Conservation (phyloP, 2,113 vertebrate genomes). For the Melanerpes aurifrons region DNA sequence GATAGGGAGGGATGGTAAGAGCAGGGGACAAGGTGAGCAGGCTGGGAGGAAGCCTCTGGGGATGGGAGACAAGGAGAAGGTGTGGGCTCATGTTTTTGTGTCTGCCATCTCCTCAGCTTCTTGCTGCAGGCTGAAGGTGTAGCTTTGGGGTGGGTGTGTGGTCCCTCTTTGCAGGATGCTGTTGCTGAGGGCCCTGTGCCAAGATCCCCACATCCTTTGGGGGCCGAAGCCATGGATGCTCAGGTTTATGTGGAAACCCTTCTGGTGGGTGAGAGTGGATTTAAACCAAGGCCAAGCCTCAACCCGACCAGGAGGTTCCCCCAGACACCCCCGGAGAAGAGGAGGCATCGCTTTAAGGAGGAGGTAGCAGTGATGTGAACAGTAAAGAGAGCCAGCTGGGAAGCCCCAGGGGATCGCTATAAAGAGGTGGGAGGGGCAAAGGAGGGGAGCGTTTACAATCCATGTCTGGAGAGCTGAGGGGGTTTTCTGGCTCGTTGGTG, state of each 20-base stretch:
- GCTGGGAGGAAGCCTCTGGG: not conserved
- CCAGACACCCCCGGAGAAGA: not conserved
- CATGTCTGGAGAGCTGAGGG: not conserved
- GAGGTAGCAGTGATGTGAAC: not conserved
- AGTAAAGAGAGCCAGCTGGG: conserved; percentile 1
- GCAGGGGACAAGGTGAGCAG: fast-evolving
- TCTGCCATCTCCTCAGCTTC: not conserved
- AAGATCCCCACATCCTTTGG: fast-evolving
- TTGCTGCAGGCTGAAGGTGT: fast-evolving
- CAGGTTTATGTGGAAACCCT: not conserved
- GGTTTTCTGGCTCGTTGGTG: fast-evolving
- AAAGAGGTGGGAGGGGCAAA: not conserved
- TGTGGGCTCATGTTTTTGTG: fast-evolving
- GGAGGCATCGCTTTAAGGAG: not conserved
- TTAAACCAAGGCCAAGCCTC: not conserved
- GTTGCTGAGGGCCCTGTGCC: not conserved
- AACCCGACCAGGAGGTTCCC: not conserved
- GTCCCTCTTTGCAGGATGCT: not conserved
- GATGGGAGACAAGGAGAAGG: not conserved
- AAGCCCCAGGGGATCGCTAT: not conserved
- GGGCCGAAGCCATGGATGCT: not conserved
- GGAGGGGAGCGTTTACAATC: fast-evolving
- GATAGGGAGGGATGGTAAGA: not conserved
- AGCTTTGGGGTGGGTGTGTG: fast-evolving
- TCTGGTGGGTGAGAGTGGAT: not conserved